Evolutionary conservation across 2,888 invertebrate species (phyloP), one percentile per base, ranked within the genome.

Genomic region (Monochamus alternatus): DNA sequence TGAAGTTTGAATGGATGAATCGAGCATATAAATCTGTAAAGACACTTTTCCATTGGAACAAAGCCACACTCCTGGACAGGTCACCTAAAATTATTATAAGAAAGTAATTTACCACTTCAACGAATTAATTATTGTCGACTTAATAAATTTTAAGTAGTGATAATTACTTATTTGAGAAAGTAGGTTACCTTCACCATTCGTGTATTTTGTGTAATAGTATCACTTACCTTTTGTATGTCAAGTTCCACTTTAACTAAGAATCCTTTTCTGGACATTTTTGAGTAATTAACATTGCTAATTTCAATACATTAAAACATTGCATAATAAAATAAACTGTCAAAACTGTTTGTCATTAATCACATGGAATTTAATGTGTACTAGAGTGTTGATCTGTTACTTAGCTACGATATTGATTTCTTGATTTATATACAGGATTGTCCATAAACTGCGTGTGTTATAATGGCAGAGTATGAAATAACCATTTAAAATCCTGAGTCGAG

Each of bases 51-150:
- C 95, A 87, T 93, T 93, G 78, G 94, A 93, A 84, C 95, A 95
- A 44, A 96, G 89, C 94, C 95, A 96, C 12, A 96, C 95, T 47
- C 96, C 96, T n/a, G 96, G 96, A 87, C 96, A 96, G 74, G 94
- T 93, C 43, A 96, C 92, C 94, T 94, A 66, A 52, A 77, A 74
- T 55, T 38, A 38, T 38, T 38, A 38, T 38, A 38, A 4, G 7
- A 38, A 38, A 2, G 7, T 38, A 7, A 38, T 7, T 38, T 38
- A 38, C 38, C 22, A 22, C 22, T 22, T 22, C 22, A 22, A n/a
- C 38, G 38, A 38, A 38, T 38, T 4, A 38, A 38, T 38, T 2
- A 38, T 38, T 38, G 2, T 7, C 7, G 38, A 38, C 7, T 5
- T 38, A 38, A 38, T 38, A 38, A 38, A 38, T 5, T 47, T 47